phyloP scores from a whole-genome alignment of 2,797 vertebrate species.

The Coracias cyanogaster region DNA sequence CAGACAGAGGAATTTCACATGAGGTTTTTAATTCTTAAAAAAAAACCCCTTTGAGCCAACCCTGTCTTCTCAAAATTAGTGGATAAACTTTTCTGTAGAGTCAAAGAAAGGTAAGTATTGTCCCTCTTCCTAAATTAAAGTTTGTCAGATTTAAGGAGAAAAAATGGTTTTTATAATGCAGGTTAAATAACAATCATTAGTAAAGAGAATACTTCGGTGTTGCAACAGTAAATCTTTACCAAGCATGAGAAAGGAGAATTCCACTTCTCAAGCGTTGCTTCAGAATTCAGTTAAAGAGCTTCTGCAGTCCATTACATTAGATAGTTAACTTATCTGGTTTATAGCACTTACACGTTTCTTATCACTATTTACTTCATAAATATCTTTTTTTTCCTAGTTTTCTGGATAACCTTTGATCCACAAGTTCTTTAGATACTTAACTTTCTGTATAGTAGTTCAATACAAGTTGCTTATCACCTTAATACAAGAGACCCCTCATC shows the following conservation, averaged over 20 bases:
- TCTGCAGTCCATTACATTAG: neutral
- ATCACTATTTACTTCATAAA: constrained; percentile 16
- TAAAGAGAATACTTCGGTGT: neutral
- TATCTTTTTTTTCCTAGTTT: constrained; percentile 19
- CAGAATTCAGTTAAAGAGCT: neutral
- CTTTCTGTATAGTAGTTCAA: constrained; percentile 66
- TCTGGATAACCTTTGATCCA: constrained; percentile 54
- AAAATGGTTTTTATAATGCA: neutral
- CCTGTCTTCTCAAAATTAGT: neutral
- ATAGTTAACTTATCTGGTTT: neutral
- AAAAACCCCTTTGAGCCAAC: fast-evolving
- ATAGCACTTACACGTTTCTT: neutral
- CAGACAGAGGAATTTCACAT: neutral
- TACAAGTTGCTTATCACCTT: constrained; percentile 74
- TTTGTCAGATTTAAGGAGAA: neutral
- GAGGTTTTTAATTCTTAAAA: neutral
- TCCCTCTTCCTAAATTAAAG: neutral
- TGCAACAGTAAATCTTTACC: neutral
- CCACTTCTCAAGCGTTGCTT: neutral
- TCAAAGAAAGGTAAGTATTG: neutral
- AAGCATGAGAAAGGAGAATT: neutral
- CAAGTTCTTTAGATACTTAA: constrained; percentile 58
- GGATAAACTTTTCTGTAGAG: neutral
- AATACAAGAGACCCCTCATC: constrained; percentile 67
- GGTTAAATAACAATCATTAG: neutral